Conservation (phyloP, 2,888 invertebrate genomes). For the Leptopilina drosophilae region DNA sequence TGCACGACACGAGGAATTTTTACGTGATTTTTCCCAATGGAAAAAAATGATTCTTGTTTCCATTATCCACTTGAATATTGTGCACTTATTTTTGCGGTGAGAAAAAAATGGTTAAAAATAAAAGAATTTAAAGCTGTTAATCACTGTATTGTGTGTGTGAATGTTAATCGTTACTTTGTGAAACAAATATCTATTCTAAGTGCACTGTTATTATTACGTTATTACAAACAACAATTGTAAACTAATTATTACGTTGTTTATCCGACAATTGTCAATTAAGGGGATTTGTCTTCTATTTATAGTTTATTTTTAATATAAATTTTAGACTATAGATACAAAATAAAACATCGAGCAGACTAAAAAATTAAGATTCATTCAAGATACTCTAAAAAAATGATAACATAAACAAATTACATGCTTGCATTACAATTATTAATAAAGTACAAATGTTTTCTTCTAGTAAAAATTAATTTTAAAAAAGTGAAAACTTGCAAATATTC, state of each 20-base stretch:
- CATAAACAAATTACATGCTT: neutral
- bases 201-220: slow-evolving; percentile 16
- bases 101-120: neutral
- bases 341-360: too few relatives aligned
- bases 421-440: neutral
- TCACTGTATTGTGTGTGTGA: neutral
- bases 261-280: neutral
- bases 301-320: too few relatives aligned
- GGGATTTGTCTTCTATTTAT: too few relatives aligned
- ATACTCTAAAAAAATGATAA: neutral
- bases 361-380: too few relatives aligned
- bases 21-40: neutral
- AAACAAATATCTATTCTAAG: neutral
- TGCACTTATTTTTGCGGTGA: slow-evolving; percentile 5
- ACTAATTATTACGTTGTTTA: neutral
- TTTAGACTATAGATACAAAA: too few relatives aligned
- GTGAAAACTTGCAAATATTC: neutral
- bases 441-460: neutral
- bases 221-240: neutral
- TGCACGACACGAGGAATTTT: neutral
- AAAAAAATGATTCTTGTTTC: neutral
- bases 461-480: neutral
- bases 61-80: neutral
- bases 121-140: slow-evolving; percentile 2
- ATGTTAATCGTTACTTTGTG: slow-evolving; percentile 8